Evolutionary conservation across 2,888 invertebrate species (phyloP).

Genomic region (Incurvaria masculella): DNA sequence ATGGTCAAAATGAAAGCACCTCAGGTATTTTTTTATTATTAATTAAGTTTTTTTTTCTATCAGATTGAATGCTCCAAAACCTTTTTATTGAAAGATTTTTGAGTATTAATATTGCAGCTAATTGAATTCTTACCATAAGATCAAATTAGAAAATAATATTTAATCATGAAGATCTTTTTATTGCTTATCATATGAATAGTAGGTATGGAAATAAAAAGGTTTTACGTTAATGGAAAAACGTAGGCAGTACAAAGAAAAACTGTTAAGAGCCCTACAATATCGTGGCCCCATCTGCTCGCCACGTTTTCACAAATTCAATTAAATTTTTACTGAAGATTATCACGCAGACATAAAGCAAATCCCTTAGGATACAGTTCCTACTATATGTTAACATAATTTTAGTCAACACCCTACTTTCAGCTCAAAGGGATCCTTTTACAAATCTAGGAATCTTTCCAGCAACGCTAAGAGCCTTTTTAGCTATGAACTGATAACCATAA

Average conservation of each 20-base stretch:
- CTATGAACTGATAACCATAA: too few species aligned
- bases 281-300: conserved; percentile 39
- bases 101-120: neutral
- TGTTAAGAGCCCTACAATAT: conserved; percentile 29
- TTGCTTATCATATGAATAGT: neutral
- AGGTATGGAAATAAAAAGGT: conserved; percentile 1
- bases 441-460: too few species aligned
- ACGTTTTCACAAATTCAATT: conserved; percentile 45
- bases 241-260: conserved; percentile 20
- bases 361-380: too few species aligned
- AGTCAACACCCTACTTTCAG: too few species aligned
- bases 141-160: conserved; percentile 1
- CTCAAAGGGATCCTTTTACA: too few species aligned
- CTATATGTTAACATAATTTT: too few species aligned
- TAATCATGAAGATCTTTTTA: conserved; percentile 4
- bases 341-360: conserved; percentile 40
- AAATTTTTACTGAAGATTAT: conserved; percentile 57
- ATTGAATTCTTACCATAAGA: neutral
- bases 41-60: too few species aligned
- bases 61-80: too few species aligned
- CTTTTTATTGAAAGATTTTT: too few species aligned
- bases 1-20: too few species aligned
- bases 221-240: neutral
- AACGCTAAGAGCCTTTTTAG: too few species aligned
- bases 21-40: too few species aligned